phyloP scores from a whole-genome alignment of 2,888 invertebrate genomes.

The Tethea ocularis region DNA sequence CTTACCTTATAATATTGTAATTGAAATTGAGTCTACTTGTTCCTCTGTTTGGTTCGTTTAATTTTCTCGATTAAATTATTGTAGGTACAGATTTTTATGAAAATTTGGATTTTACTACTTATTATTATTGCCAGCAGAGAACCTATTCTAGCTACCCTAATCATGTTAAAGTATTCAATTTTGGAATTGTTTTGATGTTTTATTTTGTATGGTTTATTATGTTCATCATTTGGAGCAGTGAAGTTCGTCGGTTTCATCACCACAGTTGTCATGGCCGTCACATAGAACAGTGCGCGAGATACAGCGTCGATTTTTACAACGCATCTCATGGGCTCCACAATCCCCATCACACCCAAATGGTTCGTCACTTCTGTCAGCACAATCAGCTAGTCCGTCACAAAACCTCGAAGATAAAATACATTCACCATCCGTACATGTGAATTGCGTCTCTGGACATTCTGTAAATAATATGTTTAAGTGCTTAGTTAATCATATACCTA shows the following conservation, averaged over 20 bases:
- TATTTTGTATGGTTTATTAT: not conserved
- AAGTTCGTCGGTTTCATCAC: slow-evolving; percentile 87
- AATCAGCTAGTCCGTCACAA: slow-evolving; percentile 88
- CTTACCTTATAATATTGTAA: too few species aligned
- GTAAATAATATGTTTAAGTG: too few species aligned
- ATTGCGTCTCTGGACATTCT: slow-evolving; percentile 77
- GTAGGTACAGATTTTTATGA: too few species aligned
- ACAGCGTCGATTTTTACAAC: slow-evolving; percentile 83
- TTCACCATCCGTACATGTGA: slow-evolving; percentile 85
- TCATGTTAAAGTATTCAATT: not conserved
- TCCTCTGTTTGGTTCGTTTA: too few species aligned
- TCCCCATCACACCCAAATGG: slow-evolving; percentile 81
- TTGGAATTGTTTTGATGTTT: not conserved
- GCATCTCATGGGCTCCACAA: slow-evolving; percentile 80
- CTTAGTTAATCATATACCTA: too few species aligned
- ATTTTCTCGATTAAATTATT: too few species aligned
- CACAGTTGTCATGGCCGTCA: slow-evolving; percentile 87
- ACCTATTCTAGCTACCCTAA: not conserved
- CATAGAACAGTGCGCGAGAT: slow-evolving; percentile 84
- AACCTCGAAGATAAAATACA: slow-evolving; percentile 86
- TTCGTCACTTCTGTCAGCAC: slow-evolving; percentile 88
- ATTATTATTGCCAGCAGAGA: not conserved
- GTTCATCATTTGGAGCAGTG: slow-evolving; percentile 52
- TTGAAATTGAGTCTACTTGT: too few species aligned
- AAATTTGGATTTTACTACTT: too few species aligned